Base-by-base conservation (phyloP, 2,797 vertebrate species). In the Dermochelys coriacea region DNA sequence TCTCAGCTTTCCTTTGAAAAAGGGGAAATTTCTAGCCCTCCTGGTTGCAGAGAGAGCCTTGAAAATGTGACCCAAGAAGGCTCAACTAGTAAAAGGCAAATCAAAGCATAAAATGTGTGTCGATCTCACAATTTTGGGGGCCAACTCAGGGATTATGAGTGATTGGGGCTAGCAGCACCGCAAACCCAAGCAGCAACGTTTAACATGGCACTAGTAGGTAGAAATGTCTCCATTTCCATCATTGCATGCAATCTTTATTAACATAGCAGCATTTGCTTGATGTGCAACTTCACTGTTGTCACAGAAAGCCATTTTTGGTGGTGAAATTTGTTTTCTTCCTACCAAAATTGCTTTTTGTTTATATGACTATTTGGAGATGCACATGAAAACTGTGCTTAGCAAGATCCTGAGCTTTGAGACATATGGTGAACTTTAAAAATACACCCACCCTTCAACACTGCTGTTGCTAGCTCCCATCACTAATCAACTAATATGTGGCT, bases 191-290 rank as follows among this genome's bases (percentile, higher is more conserved):
- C 31, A 87, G 15, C 71, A 81, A 57, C 82, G 91, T 50, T 79
- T 77, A 23, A 59, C 82, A 59, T 54, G 79, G 54, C 16, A 41
- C 37, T 41, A 41, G 37, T 25, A 80, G 84, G 68, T 82, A 80
- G 89, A 34, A 86, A 64, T 21, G 8, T 61, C 3, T 1, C 54
- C 54, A 45, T 68, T 86, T 75, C 80, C 7, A 31, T 82, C 10
- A 0, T 57, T 55, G 68, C 15, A 15, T 9, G 2, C 0, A 1
- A 82, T 55, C n/a, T 68, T 52, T 0, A 0, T 49, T 1, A 59
- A 59, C 29, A 31, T 7, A 29, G 57, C 29, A 59, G 81, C 64
- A n/a, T 79, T 89, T 57, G 19, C 54, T 49, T 57, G 23, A 0
- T 0, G 25, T 82, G 8, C 29, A 14, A 11, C 59, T 86, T 64